These are phyloP conservation scores for Orgyia antiqua DNA, from an alignment of 2,888 invertebrate species.

Conservation along the genomic window DNA sequence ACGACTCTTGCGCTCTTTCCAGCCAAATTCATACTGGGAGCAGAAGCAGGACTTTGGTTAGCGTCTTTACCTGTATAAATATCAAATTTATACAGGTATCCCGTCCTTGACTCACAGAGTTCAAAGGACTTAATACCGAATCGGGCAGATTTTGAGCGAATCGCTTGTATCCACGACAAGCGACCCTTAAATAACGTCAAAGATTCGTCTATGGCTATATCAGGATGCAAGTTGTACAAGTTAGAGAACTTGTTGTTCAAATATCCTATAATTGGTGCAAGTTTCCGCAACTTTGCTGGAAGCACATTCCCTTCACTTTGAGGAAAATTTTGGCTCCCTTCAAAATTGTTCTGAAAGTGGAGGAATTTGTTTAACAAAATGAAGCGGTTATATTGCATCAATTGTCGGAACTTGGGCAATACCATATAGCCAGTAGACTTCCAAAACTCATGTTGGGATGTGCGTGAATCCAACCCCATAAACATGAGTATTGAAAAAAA, in stretches of 20 bases:
- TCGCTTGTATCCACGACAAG: conserved; percentile 16
- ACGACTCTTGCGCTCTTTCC: too few relatives aligned
- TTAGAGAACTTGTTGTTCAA: too few relatives aligned
- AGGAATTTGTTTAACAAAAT: conserved; percentile 16
- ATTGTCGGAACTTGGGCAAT: too few relatives aligned
- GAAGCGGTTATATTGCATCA: conserved; percentile 14
- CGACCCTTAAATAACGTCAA: too few relatives aligned
- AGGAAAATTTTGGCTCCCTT: too few relatives aligned
- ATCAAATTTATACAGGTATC: conserved; percentile 13
- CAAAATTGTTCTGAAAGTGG: too few relatives aligned
- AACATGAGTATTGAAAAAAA: conserved; percentile 13
- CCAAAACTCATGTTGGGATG: conserved; percentile 16
- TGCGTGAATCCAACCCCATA: conserved; percentile 17
- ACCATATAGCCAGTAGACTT: conserved; percentile 5
- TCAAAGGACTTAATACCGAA: conserved; percentile 18
- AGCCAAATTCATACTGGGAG: too few relatives aligned
- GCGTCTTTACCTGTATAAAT: conserved; percentile 9
- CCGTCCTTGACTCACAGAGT: conserved; percentile 16
- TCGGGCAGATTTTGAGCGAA: conserved; percentile 14
- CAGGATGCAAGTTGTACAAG: too few relatives aligned
- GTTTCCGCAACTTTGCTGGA: too few relatives aligned
- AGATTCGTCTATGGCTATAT: too few relatives aligned
- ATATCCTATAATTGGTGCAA: conserved; percentile 1
- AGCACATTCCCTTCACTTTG: too few relatives aligned
- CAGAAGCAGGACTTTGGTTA: background rate